Conservation (phyloP, 2,113 vertebrate species). For the Brevimyrus niger region DNA sequence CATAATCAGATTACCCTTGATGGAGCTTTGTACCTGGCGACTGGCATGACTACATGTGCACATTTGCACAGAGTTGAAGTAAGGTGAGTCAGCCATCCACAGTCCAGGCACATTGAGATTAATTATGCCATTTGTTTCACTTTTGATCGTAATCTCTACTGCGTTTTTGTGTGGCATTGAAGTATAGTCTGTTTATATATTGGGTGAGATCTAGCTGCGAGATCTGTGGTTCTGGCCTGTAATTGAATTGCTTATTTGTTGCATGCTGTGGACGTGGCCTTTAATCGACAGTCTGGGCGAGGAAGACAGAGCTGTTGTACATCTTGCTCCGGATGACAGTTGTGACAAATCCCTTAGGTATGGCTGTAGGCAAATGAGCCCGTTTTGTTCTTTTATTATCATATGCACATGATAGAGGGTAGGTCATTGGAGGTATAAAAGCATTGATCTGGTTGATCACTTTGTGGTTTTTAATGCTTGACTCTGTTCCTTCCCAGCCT, state of each 20-base stretch:
- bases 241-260: neutral
- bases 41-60: constrained; percentile 52
- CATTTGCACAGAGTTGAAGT: constrained; percentile 52
- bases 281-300: constrained; percentile 57
- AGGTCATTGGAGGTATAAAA: neutral
- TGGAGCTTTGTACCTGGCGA: constrained; percentile 52
- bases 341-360: constrained; percentile 65
- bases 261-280: neutral
- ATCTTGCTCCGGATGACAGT: constrained; percentile 41
- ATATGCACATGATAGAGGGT: neutral
- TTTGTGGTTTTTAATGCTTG: neutral
- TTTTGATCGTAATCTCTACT: neutral
- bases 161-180: neutral
- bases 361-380: neutral
- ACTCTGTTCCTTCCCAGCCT: constrained; percentile 51
- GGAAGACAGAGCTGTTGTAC: constrained; percentile 57
- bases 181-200: neutral
- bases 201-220: neutral
- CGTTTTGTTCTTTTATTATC: neutral
- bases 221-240: neutral
- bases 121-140: neutral
- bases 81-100: constrained; percentile 52
- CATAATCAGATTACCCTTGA: constrained; percentile 50
- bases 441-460: neutral
- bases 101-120: neutral